Evolutionary conservation across 1,140 invertebrate species (phyloP), one percentile per base, ranked within the genome.

Genomic region (Chrysoperla carnea): DNA sequence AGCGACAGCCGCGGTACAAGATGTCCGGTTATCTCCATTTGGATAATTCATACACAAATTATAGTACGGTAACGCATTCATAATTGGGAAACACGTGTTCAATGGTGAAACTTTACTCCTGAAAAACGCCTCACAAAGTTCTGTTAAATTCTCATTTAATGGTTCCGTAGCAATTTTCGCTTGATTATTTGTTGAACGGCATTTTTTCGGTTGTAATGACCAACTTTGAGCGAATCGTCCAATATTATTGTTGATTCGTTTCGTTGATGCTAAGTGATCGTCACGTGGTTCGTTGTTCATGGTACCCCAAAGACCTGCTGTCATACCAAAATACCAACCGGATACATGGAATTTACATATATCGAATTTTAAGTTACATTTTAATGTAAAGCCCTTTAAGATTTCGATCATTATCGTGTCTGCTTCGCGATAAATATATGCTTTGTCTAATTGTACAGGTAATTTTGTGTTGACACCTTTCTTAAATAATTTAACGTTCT

Each of bases 251-350:
- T 57, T 44, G 1, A 72, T 53, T 2, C 60, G 52, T n/a, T 70
- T 49, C 41, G 39, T 46, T 1, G 83, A 75, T 15, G 72, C 67
- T 6, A 73, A 69, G 6, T 76, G 67, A 54, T 95, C 91, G 53
- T 88, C 86, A 43, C 63, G 75, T 2, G 74, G 74, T 54, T 95
- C 91, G 54, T 92, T 85, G 61, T 90, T 85, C 65, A 89, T 82
- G 0, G 82, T 88, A 2, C 90, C 91, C 28, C 92, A 66, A 0
- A 96, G 60, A 2, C 91, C 91, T 1, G 80, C 86, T 0, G 84
- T 80, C 50, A 81, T 84, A 2, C 81, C 84, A 54, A 81, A 90
- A 63, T 88, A 87, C 77, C 74, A 84, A 15, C 79, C 85, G 70
- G 52, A 37, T 46, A 44, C 8, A 33, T 33, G 39, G 47, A 42